A percentile compares a stretch with the other conserved stretches of the same genome.
These are phyloP conservation scores for Nannospalax galili DNA, from an alignment of 2,113 vertebrate species.

Conservation along the genomic window DNA sequence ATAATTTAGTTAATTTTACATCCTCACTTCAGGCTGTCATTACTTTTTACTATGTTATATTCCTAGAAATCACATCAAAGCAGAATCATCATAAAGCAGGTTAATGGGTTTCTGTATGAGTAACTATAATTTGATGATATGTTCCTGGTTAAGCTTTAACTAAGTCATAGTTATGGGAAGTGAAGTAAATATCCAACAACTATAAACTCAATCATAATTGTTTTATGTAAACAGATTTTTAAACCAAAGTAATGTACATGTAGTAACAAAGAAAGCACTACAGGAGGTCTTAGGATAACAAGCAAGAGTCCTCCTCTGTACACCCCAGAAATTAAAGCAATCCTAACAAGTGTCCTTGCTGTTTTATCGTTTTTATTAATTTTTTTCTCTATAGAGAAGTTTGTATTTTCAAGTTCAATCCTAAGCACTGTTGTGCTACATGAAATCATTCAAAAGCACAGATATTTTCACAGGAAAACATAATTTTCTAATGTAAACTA, in stretches of 20 bases:
- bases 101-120: conserved; percentile 19
- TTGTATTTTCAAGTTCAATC: too few species aligned
- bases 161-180: conserved; percentile 6
- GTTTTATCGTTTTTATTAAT: background rate
- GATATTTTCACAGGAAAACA: too few species aligned
- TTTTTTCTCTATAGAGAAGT: too few species aligned
- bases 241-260: background rate
- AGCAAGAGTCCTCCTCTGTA: background rate
- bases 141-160: background rate
- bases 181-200: conserved; percentile 1
- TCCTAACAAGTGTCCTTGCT: background rate
- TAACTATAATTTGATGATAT: conserved; percentile 10
- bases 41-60: conserved; percentile 24
- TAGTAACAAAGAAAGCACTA: background rate
- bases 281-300: background rate
- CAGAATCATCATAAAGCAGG: conserved; percentile 25
- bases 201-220: background rate
- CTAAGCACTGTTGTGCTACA: too few species aligned
- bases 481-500: too few species aligned
- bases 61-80: conserved; percentile 49
- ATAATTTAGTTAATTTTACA: conserved; percentile 1
- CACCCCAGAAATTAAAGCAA: background rate
- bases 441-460: too few species aligned
- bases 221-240: background rate
- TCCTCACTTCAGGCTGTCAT: background rate